Conservation (phyloP, 2,797 vertebrate species). For the Poliocrania exsul region DNA sequence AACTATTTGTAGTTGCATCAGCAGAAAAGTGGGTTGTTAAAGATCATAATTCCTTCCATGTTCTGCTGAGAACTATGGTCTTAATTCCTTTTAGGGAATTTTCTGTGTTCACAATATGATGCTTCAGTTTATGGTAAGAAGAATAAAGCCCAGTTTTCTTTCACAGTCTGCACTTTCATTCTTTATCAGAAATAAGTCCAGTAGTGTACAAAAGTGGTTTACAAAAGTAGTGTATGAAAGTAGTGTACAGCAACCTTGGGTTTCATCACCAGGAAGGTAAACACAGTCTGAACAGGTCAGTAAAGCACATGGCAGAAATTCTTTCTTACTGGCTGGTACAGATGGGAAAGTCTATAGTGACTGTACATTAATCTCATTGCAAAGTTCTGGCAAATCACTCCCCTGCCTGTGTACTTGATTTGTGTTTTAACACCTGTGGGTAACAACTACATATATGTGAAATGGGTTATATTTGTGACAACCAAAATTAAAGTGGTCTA, state of each 20-base stretch:
- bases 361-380: neutral
- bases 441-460: neutral
- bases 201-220: neutral
- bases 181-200: neutral
- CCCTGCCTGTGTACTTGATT: neutral
- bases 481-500: neutral
- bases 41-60: neutral
- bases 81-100: neutral
- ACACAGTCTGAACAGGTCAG: neutral
- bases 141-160: neutral
- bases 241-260: neutral
- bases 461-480: neutral
- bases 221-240: neutral
- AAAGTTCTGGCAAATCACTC: neutral
- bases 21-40: neutral
- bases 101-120: neutral
- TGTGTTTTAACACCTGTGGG: neutral
- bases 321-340: neutral
- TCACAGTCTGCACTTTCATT: neutral
- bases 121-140: neutral
- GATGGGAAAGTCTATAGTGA: neutral
- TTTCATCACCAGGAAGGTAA: neutral
- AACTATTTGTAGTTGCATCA: neutral
- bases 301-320: neutral
- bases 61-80: neutral